A percentile compares a stretch with the other conserved stretches of the same genome.
These are phyloP conservation scores for Rhinoderma darwinii DNA, from an alignment of 2,113 vertebrate species.

Conservation along the genomic window DNA sequence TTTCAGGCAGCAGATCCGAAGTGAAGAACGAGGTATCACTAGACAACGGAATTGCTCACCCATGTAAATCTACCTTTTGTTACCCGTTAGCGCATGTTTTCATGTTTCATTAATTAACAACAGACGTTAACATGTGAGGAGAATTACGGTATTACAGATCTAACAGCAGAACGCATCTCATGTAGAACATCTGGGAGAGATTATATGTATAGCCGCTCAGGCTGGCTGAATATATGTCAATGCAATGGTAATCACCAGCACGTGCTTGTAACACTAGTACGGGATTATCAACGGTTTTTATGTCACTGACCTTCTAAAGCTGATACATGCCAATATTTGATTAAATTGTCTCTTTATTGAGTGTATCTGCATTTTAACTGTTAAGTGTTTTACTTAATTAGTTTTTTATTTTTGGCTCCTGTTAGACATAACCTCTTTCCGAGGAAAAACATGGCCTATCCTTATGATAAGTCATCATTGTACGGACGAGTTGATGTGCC, in stretches of 20 bases:
- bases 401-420: too few species aligned
- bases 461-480: too few species aligned
- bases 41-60: slow-evolving; percentile 10
- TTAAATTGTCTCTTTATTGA: neutral
- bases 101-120: slow-evolving; percentile 45
- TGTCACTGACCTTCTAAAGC: too few species aligned
- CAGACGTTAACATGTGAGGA: neutral
- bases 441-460: too few species aligned
- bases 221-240: neutral
- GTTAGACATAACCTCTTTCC: too few species aligned
- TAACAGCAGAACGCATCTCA: neutral
- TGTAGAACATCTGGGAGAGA: slow-evolving; percentile 31
- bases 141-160: slow-evolving; percentile 1
- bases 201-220: slow-evolving; percentile 2
- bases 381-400: too few species aligned
- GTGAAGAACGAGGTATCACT: neutral
- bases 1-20: slow-evolving; percentile 35
- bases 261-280: neutral
- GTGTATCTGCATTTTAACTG: neutral
- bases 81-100: slow-evolving; percentile 10
- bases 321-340: neutral
- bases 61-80: slow-evolving; percentile 18
- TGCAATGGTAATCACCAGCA: neutral
- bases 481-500: too few species aligned
- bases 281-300: neutral